Evolutionary conservation across 2,797 vertebrate species (phyloP).

Genomic region (Channallabes apus): DNA sequence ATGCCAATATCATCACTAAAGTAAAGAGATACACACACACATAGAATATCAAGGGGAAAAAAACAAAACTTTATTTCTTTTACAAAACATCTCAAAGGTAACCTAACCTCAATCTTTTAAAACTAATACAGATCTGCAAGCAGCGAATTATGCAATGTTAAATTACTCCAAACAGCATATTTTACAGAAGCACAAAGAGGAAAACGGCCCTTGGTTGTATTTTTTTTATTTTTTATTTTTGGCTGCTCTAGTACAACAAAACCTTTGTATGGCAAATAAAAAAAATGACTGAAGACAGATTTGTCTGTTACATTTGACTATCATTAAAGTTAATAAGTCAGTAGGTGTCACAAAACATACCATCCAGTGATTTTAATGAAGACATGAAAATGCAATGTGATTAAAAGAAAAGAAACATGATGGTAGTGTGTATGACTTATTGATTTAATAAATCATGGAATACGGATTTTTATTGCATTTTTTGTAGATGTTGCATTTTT

Average conservation of each 20-base stretch:
- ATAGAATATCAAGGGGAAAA: constrained; percentile 63
- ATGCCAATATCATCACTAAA: background rate
- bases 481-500: constrained; percentile 16
- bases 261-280: constrained; percentile 25
- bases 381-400: background rate
- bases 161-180: constrained; percentile 64
- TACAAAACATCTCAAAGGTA: constrained; percentile 78
- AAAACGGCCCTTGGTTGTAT: constrained; percentile 46
- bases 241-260: constrained; percentile 69
- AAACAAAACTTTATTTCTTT: constrained; percentile 69
- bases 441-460: constrained; percentile 29
- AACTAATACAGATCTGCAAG: constrained; percentile 67
- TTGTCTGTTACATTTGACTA: background rate
- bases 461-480: constrained; percentile 51
- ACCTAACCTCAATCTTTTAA: constrained; percentile 67
- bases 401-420: constrained; percentile 6
- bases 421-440: constrained; percentile 33
- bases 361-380: too few species aligned
- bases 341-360: constrained; percentile 1
- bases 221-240: constrained; percentile 47
- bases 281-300: constrained; percentile 5
- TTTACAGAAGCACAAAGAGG: constrained; percentile 60
- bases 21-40: background rate
- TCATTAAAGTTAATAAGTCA: constrained; percentile 13
- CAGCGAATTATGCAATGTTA: constrained; percentile 65